Evolutionary conservation across 2,888 invertebrate species (phyloP).

Genomic region (Teleogryllus oceanicus): DNA sequence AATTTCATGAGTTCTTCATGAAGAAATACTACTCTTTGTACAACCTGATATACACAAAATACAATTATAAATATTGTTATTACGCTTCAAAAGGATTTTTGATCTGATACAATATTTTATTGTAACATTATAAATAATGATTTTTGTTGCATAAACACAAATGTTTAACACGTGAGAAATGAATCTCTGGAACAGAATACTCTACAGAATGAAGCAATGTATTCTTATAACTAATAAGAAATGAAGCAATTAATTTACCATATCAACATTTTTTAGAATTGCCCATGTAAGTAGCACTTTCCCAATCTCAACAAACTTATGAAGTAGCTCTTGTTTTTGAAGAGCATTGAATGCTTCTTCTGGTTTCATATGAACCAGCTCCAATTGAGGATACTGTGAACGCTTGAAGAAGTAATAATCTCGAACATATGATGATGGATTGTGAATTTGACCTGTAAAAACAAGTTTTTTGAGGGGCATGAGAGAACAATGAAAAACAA

Average conservation of each 20-base stretch:
- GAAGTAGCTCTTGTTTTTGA: conserved; percentile 83
- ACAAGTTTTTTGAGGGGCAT: neutral
- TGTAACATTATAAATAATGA: no score
- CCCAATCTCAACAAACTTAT: conserved; percentile 96
- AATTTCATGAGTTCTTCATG: conserved; percentile 98
- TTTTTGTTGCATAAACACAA: neutral
- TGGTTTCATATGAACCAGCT: conserved; percentile 87
- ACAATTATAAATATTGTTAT: conserved; percentile 18
- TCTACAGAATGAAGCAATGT: neutral
- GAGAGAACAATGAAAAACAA: neutral
- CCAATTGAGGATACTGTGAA: conserved; percentile 95
- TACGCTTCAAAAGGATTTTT: conserved; percentile 20
- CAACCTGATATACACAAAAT: conserved; percentile 58
- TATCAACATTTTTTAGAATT: conserved; percentile 85
- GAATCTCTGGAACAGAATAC: neutral
- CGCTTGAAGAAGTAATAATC: conserved; percentile 94
- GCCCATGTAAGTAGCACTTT: conserved; percentile 91
- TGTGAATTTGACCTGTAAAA: conserved; percentile 87
- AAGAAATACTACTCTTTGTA: conserved; percentile 94
- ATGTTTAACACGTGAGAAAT: neutral
- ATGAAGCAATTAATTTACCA: conserved; percentile 54
- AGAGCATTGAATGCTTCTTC: conserved; percentile 86
- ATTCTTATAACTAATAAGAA: neutral
- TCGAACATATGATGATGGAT: conserved; percentile 89
- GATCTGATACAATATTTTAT: neutral